These are phyloP conservation scores for Protula sp. DNA, from an alignment of 2,888 invertebrate species.

Conservation along the genomic window DNA sequence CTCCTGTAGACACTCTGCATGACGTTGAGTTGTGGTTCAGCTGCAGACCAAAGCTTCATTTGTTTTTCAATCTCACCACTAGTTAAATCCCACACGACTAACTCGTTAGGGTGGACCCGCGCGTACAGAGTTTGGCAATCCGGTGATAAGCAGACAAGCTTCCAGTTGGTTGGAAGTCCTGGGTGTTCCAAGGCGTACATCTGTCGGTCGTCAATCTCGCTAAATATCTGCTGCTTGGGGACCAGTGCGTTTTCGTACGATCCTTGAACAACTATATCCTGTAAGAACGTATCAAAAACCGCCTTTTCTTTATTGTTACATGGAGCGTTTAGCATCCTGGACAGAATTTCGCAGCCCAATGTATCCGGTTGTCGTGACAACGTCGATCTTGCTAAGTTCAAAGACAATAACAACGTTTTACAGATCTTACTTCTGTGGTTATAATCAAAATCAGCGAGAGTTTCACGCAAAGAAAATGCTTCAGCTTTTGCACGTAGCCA, in stretches of 20 bases:
- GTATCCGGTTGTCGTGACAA: slow-evolving; percentile 83
- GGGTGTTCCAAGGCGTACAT: slow-evolving; percentile 45
- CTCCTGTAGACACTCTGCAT: too few species aligned
- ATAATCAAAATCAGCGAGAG: slow-evolving; percentile 74
- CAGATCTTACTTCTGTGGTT: slow-evolving; percentile 64
- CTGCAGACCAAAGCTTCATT: background rate
- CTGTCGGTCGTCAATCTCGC: slow-evolving; percentile 6
- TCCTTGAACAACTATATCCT: slow-evolving; percentile 60
- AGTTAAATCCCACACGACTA: slow-evolving; percentile 29
- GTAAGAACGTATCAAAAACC: slow-evolving; percentile 78
- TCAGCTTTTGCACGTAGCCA: slow-evolving; percentile 91
- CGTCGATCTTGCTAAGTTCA: slow-evolving; percentile 86
- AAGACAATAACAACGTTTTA: slow-evolving; percentile 85
- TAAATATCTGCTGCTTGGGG: slow-evolving; percentile 8
- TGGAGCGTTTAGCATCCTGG: slow-evolving; percentile 69
- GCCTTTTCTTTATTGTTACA: slow-evolving; percentile 67
- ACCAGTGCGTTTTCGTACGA: slow-evolving; percentile 60
- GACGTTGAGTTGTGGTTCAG: slow-evolving; percentile 25
- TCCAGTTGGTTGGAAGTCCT: slow-evolving; percentile 46
- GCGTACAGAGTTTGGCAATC: slow-evolving; percentile 26
- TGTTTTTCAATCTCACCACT: slow-evolving; percentile 25
- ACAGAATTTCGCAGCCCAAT: slow-evolving; percentile 85
- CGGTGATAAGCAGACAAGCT: slow-evolving; percentile 21
- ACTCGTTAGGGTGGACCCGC: slow-evolving; percentile 23
- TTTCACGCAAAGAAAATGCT: slow-evolving; percentile 88